Evolutionary conservation across 1,140 invertebrate species (phyloP), one percentile per base, ranked within the genome.

Genomic region (Heliconius himera): DNA sequence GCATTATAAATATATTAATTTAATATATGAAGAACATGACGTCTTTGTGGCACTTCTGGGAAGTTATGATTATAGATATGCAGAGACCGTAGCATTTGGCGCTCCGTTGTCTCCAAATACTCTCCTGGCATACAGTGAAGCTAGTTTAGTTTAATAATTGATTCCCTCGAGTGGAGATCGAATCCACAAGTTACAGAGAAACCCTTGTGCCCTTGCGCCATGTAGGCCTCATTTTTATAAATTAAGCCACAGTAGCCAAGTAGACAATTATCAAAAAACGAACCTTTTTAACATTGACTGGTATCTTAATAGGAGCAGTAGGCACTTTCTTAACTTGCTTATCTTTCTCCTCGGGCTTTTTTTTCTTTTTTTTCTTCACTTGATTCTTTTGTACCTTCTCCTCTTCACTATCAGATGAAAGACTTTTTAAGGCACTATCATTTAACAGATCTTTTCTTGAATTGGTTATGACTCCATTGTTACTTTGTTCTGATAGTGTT

Each of bases 251-350:
- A n/a, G n/a, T n/a, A n/a, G n/a, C n/a, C 6, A 51, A 20, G 6
- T 51, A 5, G 4, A 20, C 18, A 51, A 51, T 16, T 16, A 76
- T 76, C n/a, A 6, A 70, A n/a, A 20, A 75, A 70, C 49, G 26
- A 70, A 94, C 93, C 90, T 92, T 93, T 83, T 92, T 91, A 81
- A 94, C 78, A 87, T 88, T 91, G 36, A 84, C 81, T 6, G 92
- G 86, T 79, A 95, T 91, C 74, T 94, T 72, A n/a, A 22, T 72
- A 20, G 3, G 2, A 38, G 1, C 94, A 9, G 77, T 51, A 9
- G 77, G 51, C 8, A 70, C 78, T 78, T 88, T 88, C 81, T 91
- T 90, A 9, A 76, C 54, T 70, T 85, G 75, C 73, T 91, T 86
- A 29, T 89, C 46, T 49, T 73, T 73, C 8, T 77, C 46, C 29